Conservation (phyloP, 2,888 invertebrate genomes). For the Andricus quercusramuli region DNA sequence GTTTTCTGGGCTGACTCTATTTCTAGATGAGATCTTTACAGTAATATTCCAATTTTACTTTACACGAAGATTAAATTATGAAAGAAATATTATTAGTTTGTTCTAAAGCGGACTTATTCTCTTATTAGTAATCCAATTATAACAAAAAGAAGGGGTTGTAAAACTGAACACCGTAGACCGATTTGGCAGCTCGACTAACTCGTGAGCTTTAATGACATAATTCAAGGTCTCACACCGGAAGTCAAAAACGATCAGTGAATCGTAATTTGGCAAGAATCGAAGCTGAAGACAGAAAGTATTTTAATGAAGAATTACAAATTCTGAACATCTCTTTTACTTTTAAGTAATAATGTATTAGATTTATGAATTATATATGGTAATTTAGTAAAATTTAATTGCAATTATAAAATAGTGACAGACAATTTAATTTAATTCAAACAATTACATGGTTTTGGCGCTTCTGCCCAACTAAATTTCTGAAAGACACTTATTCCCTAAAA, state of each 20-base stretch:
- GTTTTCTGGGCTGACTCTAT: neutral
- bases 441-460: too few species aligned
- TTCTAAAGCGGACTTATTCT: neutral
- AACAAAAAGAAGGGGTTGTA: neutral
- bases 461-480: too few species aligned
- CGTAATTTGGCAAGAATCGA: slow-evolving; percentile 3
- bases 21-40: too few species aligned
- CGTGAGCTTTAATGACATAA: slow-evolving; percentile 27
- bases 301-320: neutral
- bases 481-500: too few species aligned
- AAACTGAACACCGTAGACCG: neutral
- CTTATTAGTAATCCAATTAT: neutral
- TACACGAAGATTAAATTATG: too few species aligned
- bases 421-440: too few species aligned
- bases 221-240: slow-evolving; percentile 28
- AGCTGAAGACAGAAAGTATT: neutral
- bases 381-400: too few species aligned
- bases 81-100: too few species aligned
- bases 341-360: neutral
- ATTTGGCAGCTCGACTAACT: slow-evolving; percentile 10
- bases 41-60: too few species aligned
- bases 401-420: too few species aligned
- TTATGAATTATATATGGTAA: neutral
- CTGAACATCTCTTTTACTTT: neutral
- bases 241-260: slow-evolving; percentile 2